Evolutionary conservation across 2,888 invertebrate genomes (phyloP).

Genomic region (Rhagium mordax): DNA sequence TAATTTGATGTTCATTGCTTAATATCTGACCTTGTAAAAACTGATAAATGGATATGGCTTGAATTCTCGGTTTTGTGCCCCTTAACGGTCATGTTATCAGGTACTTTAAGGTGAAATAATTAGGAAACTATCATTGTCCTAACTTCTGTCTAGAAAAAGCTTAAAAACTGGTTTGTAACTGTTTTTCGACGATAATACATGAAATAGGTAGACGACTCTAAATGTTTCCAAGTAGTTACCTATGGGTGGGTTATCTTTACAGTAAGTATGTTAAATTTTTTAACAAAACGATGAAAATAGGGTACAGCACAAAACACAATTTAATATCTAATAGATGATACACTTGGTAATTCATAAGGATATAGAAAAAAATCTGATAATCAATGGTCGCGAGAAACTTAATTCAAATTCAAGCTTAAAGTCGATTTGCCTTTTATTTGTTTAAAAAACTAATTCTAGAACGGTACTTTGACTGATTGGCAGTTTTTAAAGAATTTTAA

Average conservation of each 20-base stretch:
- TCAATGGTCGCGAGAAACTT: too few species aligned
- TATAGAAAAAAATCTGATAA: too few species aligned
- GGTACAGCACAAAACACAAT: background rate
- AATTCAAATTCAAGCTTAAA: too few species aligned
- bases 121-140: constrained; percentile 11
- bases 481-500: too few species aligned
- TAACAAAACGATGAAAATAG: background rate
- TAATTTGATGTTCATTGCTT: background rate
- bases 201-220: background rate
- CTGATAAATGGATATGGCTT: background rate
- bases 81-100: constrained; percentile 15
- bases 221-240: background rate
- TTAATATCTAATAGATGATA: too few species aligned
- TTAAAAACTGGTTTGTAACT: constrained; percentile 4
- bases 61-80: background rate
- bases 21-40: constrained; percentile 13
- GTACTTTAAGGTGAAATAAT: constrained; percentile 3
- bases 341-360: too few species aligned
- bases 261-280: background rate
- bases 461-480: too few species aligned
- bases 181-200: background rate
- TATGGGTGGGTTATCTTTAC: background rate
- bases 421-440: too few species aligned
- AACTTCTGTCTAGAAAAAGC: constrained; percentile 10
- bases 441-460: too few species aligned